Base-by-base conservation (phyloP, 2,797 vertebrate genomes). In the Silurus aristotelis region DNA sequence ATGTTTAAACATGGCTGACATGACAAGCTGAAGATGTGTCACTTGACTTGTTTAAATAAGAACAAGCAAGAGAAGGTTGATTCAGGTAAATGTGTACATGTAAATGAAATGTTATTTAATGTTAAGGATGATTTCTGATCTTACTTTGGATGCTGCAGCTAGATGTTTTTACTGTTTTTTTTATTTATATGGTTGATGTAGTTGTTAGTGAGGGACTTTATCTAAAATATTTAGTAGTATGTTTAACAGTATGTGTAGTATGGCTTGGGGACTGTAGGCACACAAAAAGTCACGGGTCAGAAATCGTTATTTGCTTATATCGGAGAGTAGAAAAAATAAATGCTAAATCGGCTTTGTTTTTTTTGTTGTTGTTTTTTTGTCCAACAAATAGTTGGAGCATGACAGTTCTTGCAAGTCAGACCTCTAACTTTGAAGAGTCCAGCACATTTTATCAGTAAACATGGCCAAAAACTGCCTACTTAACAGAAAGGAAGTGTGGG, bases 21-120 rank as follows among this genome's bases (percentile, higher is more conserved):
- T 68, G 56, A 85, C 84, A 43, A 83, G 52, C 19, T 64, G 87
- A 84, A 87, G 82, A 93, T 94, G 92, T 93, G 92, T 86, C 25
- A 82, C 84, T 90, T 93, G 86, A 20, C 63, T 81, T 93, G 92
- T 89, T 88, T 93, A 82, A 87, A 79, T 82, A 55, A 48, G 38
- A 83, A 87, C 46, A 58, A 52, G 25, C 58, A 85, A 84, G 77
- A 87, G 46, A 70, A 87, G 63, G 31, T 66, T 77, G 73, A 80
- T 75, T 56, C 73, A 12, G 2, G 14, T 82, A 85, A 89, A 93
- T 90, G 92, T 92, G 81, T 89, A 20, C 52, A 81, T 64, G 46
- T 46, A 27, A 58, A 38, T 58, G 15, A 61, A 46, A 86, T 83
- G 60, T 84, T 1, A 6, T 19, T 22, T 2, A 46, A 43, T 70